phyloP scores from a whole-genome alignment of 2,888 invertebrate genomes.

The Latrodectus hesperus region DNA sequence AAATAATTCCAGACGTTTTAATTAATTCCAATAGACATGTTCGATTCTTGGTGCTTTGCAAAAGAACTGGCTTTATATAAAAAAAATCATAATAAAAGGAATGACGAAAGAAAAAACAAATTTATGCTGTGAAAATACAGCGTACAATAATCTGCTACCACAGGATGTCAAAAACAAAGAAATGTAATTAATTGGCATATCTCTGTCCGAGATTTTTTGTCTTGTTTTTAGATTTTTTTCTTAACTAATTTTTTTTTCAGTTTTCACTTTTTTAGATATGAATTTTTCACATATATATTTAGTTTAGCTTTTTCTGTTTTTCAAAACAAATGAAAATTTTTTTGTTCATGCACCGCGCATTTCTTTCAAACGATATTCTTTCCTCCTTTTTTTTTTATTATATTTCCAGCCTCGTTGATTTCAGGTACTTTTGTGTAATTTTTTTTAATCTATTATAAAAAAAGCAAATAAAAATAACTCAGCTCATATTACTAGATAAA shows the following conservation, averaged over 20 bases:
- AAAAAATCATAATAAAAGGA: conserved; percentile 30
- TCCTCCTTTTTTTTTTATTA: not conserved
- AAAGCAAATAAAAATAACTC: no score
- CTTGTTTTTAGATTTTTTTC: conserved; percentile 16
- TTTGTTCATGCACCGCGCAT: conserved; percentile 11
- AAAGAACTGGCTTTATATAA: conserved; percentile 41
- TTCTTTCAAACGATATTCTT: conserved; percentile 9
- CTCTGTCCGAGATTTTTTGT: conserved; percentile 60
- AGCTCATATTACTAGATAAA: no score
- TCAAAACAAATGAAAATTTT: conserved; percentile 18
- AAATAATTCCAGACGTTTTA: conserved; percentile 67
- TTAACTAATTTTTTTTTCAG: conserved; percentile 8
- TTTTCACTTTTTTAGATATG: not conserved
- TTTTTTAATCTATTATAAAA: conserved; percentile 17
- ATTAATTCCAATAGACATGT: conserved; percentile 68
- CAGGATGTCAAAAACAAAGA: conserved; percentile 65
- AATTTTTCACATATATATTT: not conserved
- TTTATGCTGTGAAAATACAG: conserved; percentile 18
- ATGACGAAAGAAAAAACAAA: conserved; percentile 36
- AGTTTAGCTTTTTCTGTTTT: conserved; percentile 22
- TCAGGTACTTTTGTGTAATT: conserved; percentile 39
- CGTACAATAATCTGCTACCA: conserved; percentile 61
- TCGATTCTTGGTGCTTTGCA: conserved; percentile 57
- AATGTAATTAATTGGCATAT: conserved; percentile 68
- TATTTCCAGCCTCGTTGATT: not conserved